Percentiles rank a stretch among this genome's conserved stretches.
Conservation (phyloP, 37 sponge, comb jelly and placozoan species). For the Halichondria panicea region DNA sequence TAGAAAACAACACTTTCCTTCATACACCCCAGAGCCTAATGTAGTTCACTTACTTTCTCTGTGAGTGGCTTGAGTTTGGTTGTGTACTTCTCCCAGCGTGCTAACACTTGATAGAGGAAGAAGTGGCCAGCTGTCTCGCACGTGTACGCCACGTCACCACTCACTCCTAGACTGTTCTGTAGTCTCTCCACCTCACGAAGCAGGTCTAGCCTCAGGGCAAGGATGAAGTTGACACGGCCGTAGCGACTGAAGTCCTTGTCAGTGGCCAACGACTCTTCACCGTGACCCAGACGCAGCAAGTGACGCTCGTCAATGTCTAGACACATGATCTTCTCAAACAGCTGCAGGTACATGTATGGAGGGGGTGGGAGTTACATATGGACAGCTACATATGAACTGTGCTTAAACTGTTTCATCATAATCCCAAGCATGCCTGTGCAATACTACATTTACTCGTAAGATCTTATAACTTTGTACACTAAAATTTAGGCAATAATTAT, state of each 20-base stretch:
- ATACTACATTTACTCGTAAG: too few species aligned
- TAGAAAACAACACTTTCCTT: too few species aligned
- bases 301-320: constrained; percentile 99
- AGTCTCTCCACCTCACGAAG: constrained; percentile 95
- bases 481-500: too few species aligned
- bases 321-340: constrained; percentile 99
- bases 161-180: constrained; percentile 87
- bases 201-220: constrained; percentile 88
- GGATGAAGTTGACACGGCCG: constrained; percentile 99
- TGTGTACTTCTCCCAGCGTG: constrained; percentile 66
- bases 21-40: too few species aligned
- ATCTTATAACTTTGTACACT: too few species aligned
- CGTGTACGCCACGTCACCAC: constrained; percentile 98
- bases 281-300: constrained; percentile 95
- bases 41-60: constrained; percentile 26
- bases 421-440: too few species aligned
- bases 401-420: too few species aligned
- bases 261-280: constrained; percentile 94
- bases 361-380: too few species aligned
- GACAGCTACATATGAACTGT: too few species aligned
- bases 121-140: constrained; percentile 99
- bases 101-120: constrained; percentile 83
- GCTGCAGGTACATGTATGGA: too few species aligned
- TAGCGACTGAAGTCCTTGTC: constrained; percentile 99
- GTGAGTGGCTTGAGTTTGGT: constrained; percentile 52